Evolutionary conservation across 2,113 vertebrate species (phyloP).

Genomic region (Nesospiza acunhae): DNA sequence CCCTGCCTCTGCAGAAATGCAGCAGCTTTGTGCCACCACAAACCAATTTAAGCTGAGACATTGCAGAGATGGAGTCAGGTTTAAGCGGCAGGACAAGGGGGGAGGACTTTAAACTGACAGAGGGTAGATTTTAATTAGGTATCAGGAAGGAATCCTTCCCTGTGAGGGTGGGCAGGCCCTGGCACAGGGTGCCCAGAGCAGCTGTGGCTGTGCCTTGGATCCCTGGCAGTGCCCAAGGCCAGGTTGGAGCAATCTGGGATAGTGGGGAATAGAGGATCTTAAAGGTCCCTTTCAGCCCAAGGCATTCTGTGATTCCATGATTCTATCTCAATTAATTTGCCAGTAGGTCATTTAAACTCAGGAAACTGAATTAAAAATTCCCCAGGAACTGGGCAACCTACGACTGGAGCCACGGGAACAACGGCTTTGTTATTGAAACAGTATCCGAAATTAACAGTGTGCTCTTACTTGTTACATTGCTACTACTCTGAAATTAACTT

Average conservation of each 20-base stretch:
- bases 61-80: not conserved
- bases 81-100: not conserved
- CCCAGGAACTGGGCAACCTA: not conserved
- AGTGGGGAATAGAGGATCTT: not conserved
- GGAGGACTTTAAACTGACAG: not conserved
- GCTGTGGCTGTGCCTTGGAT: not conserved
- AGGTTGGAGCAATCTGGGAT: rapidly evolving
- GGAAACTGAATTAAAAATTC: not conserved
- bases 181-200: not conserved
- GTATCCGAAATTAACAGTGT: rapidly evolving
- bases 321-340: not conserved
- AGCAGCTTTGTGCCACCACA: not conserved
- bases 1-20: not conserved
- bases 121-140: not conserved
- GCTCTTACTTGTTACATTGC: not conserved
- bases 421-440: not conserved
- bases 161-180: not conserved
- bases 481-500: not conserved
- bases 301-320: not conserved
- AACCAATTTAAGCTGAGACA: not conserved
- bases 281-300: not conserved
- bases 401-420: not conserved
- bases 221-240: not conserved
- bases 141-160: not conserved
- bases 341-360: not conserved